phyloP scores from a whole-genome alignment of 2,797 vertebrate genomes.

The Anas georgica region DNA sequence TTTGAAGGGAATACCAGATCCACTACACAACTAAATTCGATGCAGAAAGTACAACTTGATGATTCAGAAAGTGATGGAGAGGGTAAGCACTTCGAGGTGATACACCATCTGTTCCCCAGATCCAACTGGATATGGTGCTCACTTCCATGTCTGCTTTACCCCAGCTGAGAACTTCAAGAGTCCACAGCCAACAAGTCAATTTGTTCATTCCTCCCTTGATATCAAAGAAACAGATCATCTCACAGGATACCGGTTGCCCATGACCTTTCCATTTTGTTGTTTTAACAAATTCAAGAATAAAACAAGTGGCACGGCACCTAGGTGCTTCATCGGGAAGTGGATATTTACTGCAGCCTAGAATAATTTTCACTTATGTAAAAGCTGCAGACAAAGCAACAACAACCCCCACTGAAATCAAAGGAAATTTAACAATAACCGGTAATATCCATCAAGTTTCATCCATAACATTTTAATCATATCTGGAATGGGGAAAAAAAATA shows the following conservation, averaged over 20 bases:
- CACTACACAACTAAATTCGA: background rate
- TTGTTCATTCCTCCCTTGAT: background rate
- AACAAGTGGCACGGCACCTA: background rate
- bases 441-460: background rate
- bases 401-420: background rate
- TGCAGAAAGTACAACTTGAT: background rate
- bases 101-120: conserved; percentile 46
- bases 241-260: background rate
- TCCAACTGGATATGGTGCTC: background rate
- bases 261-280: background rate
- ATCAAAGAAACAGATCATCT: background rate
- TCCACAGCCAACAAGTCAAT: background rate
- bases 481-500: background rate
- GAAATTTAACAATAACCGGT: background rate
- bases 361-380: background rate
- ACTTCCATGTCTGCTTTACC: background rate
- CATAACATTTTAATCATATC: background rate
- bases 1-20: background rate
- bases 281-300: background rate
- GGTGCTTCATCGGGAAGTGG: background rate
- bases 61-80: conserved; percentile 49
- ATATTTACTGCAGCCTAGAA: background rate
- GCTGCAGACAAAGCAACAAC: background rate
- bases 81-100: conserved; percentile 9
- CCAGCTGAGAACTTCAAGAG: background rate